A percentile compares a stretch with the other conserved stretches of the same genome.
These are phyloP conservation scores for Philaenus spumarius DNA, from an alignment of 1,140 invertebrate species.

Conservation along the genomic window DNA sequence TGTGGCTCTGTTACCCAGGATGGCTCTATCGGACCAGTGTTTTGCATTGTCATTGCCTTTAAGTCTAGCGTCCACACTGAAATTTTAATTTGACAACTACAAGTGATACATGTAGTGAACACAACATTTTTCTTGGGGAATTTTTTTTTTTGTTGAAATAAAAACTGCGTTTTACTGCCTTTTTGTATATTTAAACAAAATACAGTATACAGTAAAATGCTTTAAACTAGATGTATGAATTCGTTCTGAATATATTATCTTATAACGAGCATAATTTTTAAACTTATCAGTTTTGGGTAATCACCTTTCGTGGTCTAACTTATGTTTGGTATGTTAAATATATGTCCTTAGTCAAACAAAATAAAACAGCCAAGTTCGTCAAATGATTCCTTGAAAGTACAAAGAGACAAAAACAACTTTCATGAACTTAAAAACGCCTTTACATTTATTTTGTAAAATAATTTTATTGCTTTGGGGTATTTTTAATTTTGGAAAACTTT, in stretches of 20 bases:
- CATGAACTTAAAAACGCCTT: neutral
- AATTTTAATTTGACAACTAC: slow-evolving; percentile 24
- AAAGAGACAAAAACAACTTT: neutral
- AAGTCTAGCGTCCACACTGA: slow-evolving; percentile 58
- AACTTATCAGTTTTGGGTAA: neutral
- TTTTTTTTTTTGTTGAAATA: neutral
- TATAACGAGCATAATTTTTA: neutral
- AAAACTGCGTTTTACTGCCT: neutral
- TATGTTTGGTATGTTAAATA: neutral
- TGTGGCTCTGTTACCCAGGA: slow-evolving; percentile 52
- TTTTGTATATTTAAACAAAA: neutral
- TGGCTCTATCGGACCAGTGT: slow-evolving; percentile 58
- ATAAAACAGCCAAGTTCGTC: neutral
- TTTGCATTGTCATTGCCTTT: slow-evolving; percentile 51
- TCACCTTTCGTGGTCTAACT: neutral
- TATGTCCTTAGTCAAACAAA: neutral
- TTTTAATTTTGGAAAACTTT: too few relatives aligned
- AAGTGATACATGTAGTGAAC: neutral
- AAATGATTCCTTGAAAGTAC: neutral
- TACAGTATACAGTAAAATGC: too few relatives aligned
- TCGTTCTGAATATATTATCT: neutral
- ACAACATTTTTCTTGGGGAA: neutral
- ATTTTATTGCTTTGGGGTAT: neutral
- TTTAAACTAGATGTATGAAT: too few relatives aligned
- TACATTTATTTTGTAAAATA: neutral